Evolutionary conservation across 2,888 invertebrate species (phyloP), one percentile per base, ranked within the genome.

Genomic region (Hoplodrina blanda): DNA sequence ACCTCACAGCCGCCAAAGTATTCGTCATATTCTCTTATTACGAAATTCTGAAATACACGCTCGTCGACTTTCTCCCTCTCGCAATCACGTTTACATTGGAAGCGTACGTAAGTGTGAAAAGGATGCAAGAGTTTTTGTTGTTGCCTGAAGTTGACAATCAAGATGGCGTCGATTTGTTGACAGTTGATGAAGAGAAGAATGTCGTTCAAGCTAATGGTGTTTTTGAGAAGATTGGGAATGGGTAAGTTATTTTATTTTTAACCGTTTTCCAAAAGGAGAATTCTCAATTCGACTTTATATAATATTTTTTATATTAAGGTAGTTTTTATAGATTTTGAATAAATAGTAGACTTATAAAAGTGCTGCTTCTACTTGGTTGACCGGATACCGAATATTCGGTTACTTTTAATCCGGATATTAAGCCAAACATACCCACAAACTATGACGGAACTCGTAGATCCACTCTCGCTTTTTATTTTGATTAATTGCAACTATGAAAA

Each of bases 21-120:
- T 98, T 98, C 89, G 97, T 98, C 10, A 96, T 98, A 49, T 97
- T 98, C 41, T 97, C 98, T 0, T 97, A 98, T 82, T 98, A 98
- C 88, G 98, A 98, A 84, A 97, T 98, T 71, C 91, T 98, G 5
- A 97, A 98, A 55, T 97, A 98, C 69, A 97, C 97, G 0, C 96
- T 98, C 92, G 98, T 98, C 0, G 97, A 98, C 49, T 98, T 98
- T 89, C 97, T 98, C 84, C 98, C 98, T 0, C 95, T 97, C 84
- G 98, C 98, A 0, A 97, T 98, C 52, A 97, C 98, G 2, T 97
- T 97, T 85, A 96, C 97, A 0, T 96, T 98, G 0, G 98, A 98
- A 88, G 97, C 97, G 0, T 95, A 97, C 56, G 97, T 98, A 0
- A 98, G 98, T 33, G 96, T 98, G 33, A 96, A 96, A 59, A 96